Percentiles rank a stretch among this genome's conserved stretches.
phyloP scores from a whole-genome alignment of 2,888 invertebrate genomes.

The Latheticus oryzae region DNA sequence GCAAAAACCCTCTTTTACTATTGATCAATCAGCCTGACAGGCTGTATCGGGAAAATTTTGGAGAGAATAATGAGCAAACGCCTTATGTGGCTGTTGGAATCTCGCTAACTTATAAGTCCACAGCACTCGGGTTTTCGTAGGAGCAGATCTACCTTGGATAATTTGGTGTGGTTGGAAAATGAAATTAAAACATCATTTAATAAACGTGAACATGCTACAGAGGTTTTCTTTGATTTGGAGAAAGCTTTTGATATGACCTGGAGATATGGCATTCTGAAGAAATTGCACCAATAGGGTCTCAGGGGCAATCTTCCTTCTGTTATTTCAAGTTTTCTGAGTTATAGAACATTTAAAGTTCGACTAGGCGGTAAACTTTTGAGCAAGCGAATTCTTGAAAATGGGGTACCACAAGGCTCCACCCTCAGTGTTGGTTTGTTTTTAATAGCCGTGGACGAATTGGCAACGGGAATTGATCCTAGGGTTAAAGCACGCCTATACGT shows the following conservation, averaged over 20 bases:
- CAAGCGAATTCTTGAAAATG: slow-evolving; percentile 29
- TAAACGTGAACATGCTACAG: slow-evolving; percentile 5
- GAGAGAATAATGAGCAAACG: slow-evolving; percentile 31
- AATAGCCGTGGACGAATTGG: slow-evolving; percentile 38
- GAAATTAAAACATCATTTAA: slow-evolving; percentile 1
- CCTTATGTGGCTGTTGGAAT: slow-evolving; percentile 25
- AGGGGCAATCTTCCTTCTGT: slow-evolving; percentile 34
- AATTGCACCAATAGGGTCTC: slow-evolving; percentile 36
- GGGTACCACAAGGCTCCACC: slow-evolving; percentile 42
- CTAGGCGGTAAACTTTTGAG: slow-evolving; percentile 12
- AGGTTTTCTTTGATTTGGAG: slow-evolving; percentile 32
- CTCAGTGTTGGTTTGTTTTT: slow-evolving; percentile 38
- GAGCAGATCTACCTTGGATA: slow-evolving; percentile 10
- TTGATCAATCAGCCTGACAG: slow-evolving; percentile 28
- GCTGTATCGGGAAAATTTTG: slow-evolving; percentile 31
- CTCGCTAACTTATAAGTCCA: background rate
- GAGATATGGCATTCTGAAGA: slow-evolving; percentile 38
- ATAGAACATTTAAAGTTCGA: slow-evolving; percentile 22
- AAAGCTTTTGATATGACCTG: slow-evolving; percentile 37
- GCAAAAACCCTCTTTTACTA: slow-evolving; percentile 10
- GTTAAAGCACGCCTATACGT: slow-evolving; percentile 25
- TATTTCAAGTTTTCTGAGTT: slow-evolving; percentile 13
- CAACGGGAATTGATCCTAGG: background rate
- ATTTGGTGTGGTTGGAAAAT: slow-evolving; percentile 1
- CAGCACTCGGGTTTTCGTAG: slow-evolving; percentile 7